Percentiles rank a stretch among this genome's conserved stretches.
These are phyloP conservation scores for Protonemura montana DNA, from an alignment of 2,888 invertebrate species.

Conservation along the genomic window DNA sequence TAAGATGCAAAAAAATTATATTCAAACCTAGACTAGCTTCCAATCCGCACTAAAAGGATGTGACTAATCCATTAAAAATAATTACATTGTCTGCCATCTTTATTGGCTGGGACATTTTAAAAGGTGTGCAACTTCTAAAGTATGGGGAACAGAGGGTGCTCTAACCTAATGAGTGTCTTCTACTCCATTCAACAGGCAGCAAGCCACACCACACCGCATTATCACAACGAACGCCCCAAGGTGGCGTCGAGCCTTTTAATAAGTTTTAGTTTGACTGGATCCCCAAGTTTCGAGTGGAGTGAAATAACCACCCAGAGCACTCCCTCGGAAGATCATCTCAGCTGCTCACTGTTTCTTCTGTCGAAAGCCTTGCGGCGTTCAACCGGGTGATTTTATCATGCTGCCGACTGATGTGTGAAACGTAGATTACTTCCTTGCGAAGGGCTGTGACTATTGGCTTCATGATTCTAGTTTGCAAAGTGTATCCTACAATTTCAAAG, in stretches of 20 bases:
- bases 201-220: neutral
- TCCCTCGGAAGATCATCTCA: no score
- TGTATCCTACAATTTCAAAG: no score
- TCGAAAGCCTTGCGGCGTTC: no score
- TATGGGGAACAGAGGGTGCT: neutral
- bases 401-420: no score
- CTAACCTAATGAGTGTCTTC: neutral
- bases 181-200: neutral
- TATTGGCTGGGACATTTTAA: neutral
- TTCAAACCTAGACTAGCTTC: neutral
- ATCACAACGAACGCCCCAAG: neutral
- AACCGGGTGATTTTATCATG: no score
- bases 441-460: no score
- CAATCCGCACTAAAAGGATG: constrained; percentile 2
- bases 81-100: neutral
- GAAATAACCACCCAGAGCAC: neutral
- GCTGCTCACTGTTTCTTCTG: no score
- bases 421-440: no score
- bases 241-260: neutral
- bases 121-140: neutral
- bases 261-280: neutral
- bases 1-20: neutral
- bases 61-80: neutral
- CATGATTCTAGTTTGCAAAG: no score
- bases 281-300: neutral